Evolutionary conservation across 2,113 vertebrate species (phyloP).

Genomic region (Cranoglanis bouderius): DNA sequence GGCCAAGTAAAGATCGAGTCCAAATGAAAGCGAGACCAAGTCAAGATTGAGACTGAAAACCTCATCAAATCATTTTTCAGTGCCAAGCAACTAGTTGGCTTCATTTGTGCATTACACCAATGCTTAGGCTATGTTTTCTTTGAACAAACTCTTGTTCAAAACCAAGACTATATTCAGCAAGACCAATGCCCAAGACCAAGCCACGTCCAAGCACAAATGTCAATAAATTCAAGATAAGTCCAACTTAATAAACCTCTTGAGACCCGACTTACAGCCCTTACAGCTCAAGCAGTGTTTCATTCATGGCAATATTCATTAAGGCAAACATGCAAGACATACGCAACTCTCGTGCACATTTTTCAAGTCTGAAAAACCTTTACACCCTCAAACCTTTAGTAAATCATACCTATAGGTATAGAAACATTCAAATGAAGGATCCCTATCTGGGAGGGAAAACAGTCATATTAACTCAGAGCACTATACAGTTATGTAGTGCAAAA

Average conservation of each 20-base stretch:
- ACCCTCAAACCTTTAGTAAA: background rate
- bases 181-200: background rate
- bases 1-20: background rate
- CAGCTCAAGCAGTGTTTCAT: background rate
- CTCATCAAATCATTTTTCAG: background rate
- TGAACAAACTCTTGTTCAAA: background rate
- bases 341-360: background rate
- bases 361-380: background rate
- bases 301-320: background rate
- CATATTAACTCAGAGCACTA: conserved; percentile 3
- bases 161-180: background rate
- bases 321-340: background rate
- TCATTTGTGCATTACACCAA: background rate
- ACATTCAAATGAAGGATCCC: background rate
- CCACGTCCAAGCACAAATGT: background rate
- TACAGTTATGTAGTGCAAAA: background rate
- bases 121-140: background rate
- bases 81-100: background rate
- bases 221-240: background rate
- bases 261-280: background rate
- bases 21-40: background rate
- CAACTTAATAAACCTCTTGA: background rate
- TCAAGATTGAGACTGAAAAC: background rate
- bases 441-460: background rate
- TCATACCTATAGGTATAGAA: background rate